Base-by-base conservation (phyloP, 2,888 invertebrate species). In the Agriopis marginaria region DNA sequence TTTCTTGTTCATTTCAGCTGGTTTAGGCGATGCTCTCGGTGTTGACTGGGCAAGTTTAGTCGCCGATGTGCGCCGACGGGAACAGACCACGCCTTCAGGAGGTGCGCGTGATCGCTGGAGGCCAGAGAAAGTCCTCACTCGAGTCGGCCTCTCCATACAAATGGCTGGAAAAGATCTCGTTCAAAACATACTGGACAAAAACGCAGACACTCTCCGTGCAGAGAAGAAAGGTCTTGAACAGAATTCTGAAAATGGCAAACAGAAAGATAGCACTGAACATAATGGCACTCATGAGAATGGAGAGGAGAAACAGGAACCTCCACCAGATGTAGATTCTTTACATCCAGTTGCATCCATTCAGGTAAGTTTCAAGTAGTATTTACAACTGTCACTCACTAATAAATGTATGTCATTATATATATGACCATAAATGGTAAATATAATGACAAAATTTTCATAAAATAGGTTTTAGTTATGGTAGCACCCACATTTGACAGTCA, bases 21-120 rank as follows among this genome's bases (percentile, higher is more conserved):
- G 97, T 47, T 95, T 98, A 72, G 98, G 98, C 7, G 98, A 98
- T 89, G 98, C 98, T n/a, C 91, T 99, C 42, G 98, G 98, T n/a
- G 98, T 99, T 1, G 98, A 99, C 89, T 98, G 98, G 98, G 97
- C 98, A 11, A 98, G 98, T 85, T 94, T 99, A 56, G 97, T 98
- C 0, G 97, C 97, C 3, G 97, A 98, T 88, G 97, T 97, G 7
- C 95, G 95, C 47, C 88, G 94, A 11, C 89, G 94, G 5, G 93
- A 92, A 75, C 95, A 95, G 72, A 86, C 89, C n/a, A 93, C 95
- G 8, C 95, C 90, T 0, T 86, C 87, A 0, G 90, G 93, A 70
- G 95, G 95, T 7, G 96, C 97, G 0, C 96, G 98, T 72, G 96
- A 97, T 75, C 96, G 97, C 53, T 98, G 98, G 97, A 96, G 96